phyloP scores from a whole-genome alignment of 2,113 vertebrate genomes.

The Engystomops pustulosus region DNA sequence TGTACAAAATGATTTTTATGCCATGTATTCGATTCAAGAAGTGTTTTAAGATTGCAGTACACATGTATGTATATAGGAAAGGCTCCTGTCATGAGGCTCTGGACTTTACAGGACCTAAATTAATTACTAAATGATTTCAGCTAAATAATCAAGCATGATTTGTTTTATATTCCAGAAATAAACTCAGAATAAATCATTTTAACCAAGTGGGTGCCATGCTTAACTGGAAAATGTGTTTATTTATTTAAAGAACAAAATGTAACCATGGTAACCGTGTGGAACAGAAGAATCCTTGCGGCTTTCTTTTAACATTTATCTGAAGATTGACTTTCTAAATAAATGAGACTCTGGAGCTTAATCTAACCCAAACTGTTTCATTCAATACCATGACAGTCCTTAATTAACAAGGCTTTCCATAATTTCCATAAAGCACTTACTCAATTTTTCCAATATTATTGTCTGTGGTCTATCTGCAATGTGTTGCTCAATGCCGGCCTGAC shows the following conservation, averaged over 20 bases:
- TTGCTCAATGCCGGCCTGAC: not conserved
- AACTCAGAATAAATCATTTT: not conserved
- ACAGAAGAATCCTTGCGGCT: not conserved
- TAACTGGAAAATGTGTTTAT: not conserved
- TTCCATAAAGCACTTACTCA: not conserved
- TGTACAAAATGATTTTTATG: too few species aligned
- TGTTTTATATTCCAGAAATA: not conserved
- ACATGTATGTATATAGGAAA: too few species aligned
- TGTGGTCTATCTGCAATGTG: not conserved
- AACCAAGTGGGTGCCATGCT: not conserved
- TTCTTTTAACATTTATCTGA: not conserved
- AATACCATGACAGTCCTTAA: not conserved
- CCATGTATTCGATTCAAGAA: too few species aligned
- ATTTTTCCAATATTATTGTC: not conserved
- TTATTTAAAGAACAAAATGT: not conserved
- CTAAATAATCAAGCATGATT: not conserved
- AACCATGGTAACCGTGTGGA: not conserved
- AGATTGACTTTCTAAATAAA: not conserved
- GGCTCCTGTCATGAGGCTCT: too few species aligned
- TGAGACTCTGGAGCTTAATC: not conserved
- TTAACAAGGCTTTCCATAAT: not conserved
- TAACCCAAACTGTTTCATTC: not conserved
- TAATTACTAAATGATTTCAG: too few species aligned
- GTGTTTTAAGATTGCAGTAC: too few species aligned
- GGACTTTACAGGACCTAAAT: too few species aligned